These are phyloP conservation scores for Leptogaster cylindrica DNA, from an alignment of 2,888 invertebrate genomes.

Conservation along the genomic window DNA sequence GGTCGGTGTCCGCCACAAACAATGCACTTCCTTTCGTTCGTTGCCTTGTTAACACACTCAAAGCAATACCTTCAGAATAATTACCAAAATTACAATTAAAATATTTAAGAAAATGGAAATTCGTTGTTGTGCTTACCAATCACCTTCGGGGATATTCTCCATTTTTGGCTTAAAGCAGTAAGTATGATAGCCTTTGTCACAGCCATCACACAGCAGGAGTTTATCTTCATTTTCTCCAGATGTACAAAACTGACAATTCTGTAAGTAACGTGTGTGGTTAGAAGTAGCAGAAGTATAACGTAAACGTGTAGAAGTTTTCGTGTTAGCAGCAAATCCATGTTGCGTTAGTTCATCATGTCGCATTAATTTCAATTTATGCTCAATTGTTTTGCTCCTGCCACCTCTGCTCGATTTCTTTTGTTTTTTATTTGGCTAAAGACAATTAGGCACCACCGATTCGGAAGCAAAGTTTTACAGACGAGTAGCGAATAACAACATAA, in stretches of 20 bases:
- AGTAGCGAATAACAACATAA: slow-evolving; percentile 29
- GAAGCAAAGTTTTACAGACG: slow-evolving; percentile 20
- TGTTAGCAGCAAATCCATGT: slow-evolving; percentile 2
- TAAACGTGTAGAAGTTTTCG: slow-evolving; percentile 15
- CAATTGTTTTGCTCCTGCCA: not conserved
- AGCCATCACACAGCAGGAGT: slow-evolving; percentile 93
- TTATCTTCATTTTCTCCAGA: slow-evolving; percentile 96
- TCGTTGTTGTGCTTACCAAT: slow-evolving; percentile 76
- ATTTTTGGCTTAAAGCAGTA: slow-evolving; percentile 98
- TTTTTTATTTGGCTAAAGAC: slow-evolving; percentile 24
- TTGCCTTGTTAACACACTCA: slow-evolving; percentile 92
- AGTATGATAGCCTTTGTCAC: slow-evolving; percentile 98
- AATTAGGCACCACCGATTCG: slow-evolving; percentile 16
- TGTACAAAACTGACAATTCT: slow-evolving; percentile 98
- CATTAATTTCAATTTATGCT: slow-evolving; percentile 5
- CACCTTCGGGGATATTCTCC: slow-evolving; percentile 96
- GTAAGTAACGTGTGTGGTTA: slow-evolving; percentile 57
- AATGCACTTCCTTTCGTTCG: slow-evolving; percentile 91
- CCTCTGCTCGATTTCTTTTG: slow-evolving; percentile 19
- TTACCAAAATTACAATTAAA: too few relatives aligned
- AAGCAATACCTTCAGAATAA: slow-evolving; percentile 87
- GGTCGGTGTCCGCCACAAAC: slow-evolving; percentile 83
- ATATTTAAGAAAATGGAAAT: not conserved
- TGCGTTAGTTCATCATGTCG: slow-evolving; percentile 16
- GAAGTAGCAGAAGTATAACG: slow-evolving; percentile 21